A percentile compares a stretch with the other conserved stretches of the same genome.
phyloP scores from a whole-genome alignment of 2,888 invertebrate species.

The Melinaea marsaeus region DNA sequence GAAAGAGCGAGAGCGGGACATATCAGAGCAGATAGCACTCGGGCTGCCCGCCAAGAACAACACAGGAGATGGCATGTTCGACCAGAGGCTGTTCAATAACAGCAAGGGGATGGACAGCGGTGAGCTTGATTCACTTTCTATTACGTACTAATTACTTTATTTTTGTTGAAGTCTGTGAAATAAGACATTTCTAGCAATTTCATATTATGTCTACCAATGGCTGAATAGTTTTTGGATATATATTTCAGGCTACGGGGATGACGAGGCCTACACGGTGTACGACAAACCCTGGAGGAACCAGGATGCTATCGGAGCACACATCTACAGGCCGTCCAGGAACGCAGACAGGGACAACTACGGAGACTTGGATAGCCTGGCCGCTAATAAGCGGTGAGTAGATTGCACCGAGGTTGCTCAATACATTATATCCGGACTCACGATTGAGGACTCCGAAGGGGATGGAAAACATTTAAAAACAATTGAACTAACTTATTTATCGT shows the following conservation, averaged over 20 bases:
- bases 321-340: conserved; percentile 93
- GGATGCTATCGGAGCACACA: conserved; percentile 89
- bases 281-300: conserved; percentile 98
- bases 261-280: conserved; percentile 98
- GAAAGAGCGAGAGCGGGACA: conserved; percentile 95
- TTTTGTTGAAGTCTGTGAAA: too few relatives aligned
- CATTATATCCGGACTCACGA: too few relatives aligned
- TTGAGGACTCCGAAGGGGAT: too few relatives aligned
- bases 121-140: conserved; percentile 30
- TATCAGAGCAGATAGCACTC: conserved; percentile 98
- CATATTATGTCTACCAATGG: too few relatives aligned
- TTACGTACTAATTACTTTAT: too few relatives aligned
- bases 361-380: conserved; percentile 92
- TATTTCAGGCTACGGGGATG: conserved; percentile 91
- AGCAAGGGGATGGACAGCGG: conserved; percentile 93
- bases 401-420: too few relatives aligned
- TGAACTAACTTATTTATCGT: too few relatives aligned
- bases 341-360: conserved; percentile 94
- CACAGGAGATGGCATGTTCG: conserved; percentile 91
- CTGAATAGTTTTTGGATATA: neutral
- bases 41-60: conserved; percentile 91
- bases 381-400: conserved; percentile 83
- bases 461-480: too few relatives aligned
- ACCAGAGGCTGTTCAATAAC: conserved; percentile 97
- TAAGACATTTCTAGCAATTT: too few relatives aligned